These are phyloP conservation scores for Turnix velox DNA, from an alignment of 2,113 vertebrate genomes.

Conservation along the genomic window DNA sequence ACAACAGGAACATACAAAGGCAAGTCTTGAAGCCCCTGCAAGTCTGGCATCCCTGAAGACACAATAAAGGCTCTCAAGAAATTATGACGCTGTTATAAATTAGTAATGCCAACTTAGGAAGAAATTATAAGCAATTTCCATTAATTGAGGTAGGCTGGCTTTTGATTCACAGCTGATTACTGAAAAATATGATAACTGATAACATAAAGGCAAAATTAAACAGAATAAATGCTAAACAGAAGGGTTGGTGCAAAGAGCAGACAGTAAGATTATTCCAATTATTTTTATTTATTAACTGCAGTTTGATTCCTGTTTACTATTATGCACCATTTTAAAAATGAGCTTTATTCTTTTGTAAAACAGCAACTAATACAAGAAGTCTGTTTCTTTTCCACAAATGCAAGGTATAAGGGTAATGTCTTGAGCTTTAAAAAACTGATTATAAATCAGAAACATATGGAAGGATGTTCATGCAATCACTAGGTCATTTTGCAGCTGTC, in stretches of 20 bases:
- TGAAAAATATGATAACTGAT: too few species aligned
- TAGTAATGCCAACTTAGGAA: not conserved
- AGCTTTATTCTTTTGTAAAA: not conserved
- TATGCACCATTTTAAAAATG: not conserved
- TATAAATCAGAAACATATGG: constrained; percentile 37
- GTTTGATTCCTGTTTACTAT: not conserved
- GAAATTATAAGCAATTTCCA: not conserved
- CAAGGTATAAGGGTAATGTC: not conserved
- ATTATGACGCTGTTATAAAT: not conserved
- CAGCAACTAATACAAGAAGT: not conserved
- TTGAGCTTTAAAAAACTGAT: constrained; percentile 22
- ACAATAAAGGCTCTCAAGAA: not conserved
- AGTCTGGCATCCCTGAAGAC: not conserved
- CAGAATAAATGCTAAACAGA: not conserved
- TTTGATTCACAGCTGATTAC: not conserved
- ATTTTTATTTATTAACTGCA: not conserved
- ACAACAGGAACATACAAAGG: not conserved
- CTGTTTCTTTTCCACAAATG: not conserved
- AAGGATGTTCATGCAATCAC: not conserved
- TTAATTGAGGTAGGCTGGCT: not conserved
- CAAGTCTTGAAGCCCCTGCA: not conserved
- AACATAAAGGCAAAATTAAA: not conserved
- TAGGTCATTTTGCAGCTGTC: constrained; percentile 19
- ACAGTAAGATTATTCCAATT: not conserved
- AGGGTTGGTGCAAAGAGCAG: not conserved